Evolutionary conservation across 2,888 invertebrate species (phyloP).

Genomic region (Rhagonycha lutea): DNA sequence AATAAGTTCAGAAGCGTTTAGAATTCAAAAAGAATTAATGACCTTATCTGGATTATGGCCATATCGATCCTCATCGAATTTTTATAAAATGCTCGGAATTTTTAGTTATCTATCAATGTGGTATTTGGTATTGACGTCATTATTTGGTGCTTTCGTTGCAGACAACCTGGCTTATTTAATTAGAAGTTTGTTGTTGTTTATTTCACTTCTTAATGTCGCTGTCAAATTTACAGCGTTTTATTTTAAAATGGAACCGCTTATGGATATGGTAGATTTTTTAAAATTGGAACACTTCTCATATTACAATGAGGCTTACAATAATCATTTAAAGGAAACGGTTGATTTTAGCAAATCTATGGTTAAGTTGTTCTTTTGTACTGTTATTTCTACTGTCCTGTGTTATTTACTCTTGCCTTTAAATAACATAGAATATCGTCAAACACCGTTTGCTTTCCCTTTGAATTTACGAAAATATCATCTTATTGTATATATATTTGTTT

Average conservation of each 20-base stretch:
- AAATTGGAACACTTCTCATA: slow-evolving; percentile 15
- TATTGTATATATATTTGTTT: too few species aligned
- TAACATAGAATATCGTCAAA: background rate
- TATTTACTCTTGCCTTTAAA: slow-evolving; percentile 1
- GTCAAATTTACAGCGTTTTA: slow-evolving; percentile 16
- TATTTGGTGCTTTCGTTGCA: background rate
- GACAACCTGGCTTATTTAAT: slow-evolving; percentile 10
- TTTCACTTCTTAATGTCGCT: slow-evolving; percentile 9
- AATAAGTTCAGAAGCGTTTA: background rate
- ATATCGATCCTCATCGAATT: background rate
- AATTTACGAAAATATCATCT: background rate
- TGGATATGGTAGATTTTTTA: slow-evolving; percentile 16
- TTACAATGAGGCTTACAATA: background rate
- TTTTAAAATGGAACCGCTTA: slow-evolving; percentile 7
- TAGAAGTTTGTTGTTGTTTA: slow-evolving; percentile 7
- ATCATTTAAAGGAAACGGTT: background rate
- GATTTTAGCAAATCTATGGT: background rate
- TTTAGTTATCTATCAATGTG: background rate
- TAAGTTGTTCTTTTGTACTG: slow-evolving; percentile 10
- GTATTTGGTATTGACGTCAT: background rate
- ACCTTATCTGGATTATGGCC: slow-evolving; percentile 15
- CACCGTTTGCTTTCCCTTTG: slow-evolving; percentile 12
- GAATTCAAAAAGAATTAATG: slow-evolving; percentile 11
- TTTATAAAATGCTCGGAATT: slow-evolving; percentile 6
- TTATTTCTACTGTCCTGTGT: slow-evolving; percentile 3